These are phyloP conservation scores for Emydoidea blandingii DNA, from an alignment of 2,797 vertebrate species.

Conservation along the genomic window DNA sequence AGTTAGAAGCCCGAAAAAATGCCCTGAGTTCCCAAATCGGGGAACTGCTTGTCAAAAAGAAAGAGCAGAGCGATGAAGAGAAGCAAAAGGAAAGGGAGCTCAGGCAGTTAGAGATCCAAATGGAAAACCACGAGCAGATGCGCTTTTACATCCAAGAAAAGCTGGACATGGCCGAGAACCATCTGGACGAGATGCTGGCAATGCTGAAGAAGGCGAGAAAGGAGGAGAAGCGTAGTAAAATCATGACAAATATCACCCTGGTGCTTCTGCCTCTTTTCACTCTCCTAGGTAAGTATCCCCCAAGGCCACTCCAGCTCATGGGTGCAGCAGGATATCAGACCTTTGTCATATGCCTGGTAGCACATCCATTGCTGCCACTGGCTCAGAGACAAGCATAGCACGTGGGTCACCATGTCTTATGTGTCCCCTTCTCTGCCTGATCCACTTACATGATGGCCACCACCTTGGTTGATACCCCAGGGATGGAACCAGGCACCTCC, in stretches of 20 bases:
- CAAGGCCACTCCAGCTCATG: neutral
- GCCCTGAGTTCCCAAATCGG: neutral
- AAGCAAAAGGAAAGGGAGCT: neutral
- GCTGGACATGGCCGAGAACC: neutral
- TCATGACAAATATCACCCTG: neutral
- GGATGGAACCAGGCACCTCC: no score
- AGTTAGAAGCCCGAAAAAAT: neutral
- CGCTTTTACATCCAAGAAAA: fast-evolving
- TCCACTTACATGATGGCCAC: no score
- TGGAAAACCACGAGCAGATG: neutral
- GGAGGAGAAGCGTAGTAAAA: neutral
- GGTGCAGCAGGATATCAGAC: no score
- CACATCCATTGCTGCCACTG: no score
- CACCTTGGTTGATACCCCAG: no score
- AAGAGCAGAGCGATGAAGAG: neutral
- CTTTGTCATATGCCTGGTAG: no score
- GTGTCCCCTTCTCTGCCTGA: no score
- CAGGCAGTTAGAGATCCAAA: neutral
- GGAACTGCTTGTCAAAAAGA: neutral
- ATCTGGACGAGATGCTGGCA: neutral
- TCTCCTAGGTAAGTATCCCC: neutral
- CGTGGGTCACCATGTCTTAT: no score
- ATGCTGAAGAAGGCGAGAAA: neutral
- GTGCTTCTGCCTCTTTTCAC: neutral
- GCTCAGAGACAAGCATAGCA: no score